Percentiles rank a stretch among this genome's conserved stretches.
These are phyloP conservation scores for Nipponia nippon DNA, from an alignment of 2,113 vertebrate species.

Conservation along the genomic window DNA sequence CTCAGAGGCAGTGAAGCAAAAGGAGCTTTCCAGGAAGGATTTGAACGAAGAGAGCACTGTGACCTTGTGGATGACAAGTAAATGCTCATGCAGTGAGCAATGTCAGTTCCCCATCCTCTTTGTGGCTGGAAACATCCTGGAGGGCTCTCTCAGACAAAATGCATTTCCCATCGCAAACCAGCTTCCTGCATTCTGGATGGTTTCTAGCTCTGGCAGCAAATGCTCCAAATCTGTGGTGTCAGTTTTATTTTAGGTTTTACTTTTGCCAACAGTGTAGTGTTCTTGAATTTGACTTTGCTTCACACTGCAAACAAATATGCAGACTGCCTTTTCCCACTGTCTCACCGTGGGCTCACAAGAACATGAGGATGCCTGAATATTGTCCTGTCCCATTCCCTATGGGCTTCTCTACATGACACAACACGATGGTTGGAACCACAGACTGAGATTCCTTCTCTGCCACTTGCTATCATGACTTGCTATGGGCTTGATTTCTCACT, in stretches of 20 bases:
- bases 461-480: background rate
- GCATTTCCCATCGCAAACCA: constrained; percentile 42
- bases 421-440: fast-evolving
- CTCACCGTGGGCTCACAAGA: background rate
- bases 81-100: constrained; percentile 25
- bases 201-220: constrained; percentile 34
- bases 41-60: background rate
- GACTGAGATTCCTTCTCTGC: background rate
- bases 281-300: constrained; percentile 60
- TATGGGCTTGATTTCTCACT: background rate
- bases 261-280: constrained; percentile 8
- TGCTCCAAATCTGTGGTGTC: constrained; percentile 15
- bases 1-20: constrained; percentile 18
- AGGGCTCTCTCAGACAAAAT: constrained; percentile 43
- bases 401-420: background rate
- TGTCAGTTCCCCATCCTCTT: constrained; percentile 46
- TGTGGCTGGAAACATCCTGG: constrained; percentile 53
- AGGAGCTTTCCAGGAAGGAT: constrained; percentile 12
- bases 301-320: background rate
- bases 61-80: constrained; percentile 46
- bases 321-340: background rate
- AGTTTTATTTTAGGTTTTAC: constrained; percentile 45
- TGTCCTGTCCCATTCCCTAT: background rate
- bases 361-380: background rate
- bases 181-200: constrained; percentile 53